These are phyloP conservation scores for Glomeris maerens DNA, from an alignment of 1,140 invertebrate genomes.

Conservation along the genomic window DNA sequence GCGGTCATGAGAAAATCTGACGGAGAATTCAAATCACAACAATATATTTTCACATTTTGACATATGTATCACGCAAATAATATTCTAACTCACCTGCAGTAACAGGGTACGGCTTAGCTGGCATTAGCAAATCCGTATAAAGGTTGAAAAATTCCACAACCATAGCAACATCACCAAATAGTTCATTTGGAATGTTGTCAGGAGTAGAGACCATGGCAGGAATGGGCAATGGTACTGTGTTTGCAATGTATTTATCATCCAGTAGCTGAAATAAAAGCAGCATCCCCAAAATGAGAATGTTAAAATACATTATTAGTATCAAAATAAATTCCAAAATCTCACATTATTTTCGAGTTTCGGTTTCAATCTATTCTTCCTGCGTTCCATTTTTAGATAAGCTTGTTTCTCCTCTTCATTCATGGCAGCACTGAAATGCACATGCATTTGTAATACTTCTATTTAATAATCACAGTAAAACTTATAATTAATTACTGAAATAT, in stretches of 20 bases:
- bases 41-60: too few relatives aligned
- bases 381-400: slow-evolving; percentile 23
- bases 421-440: slow-evolving; percentile 22
- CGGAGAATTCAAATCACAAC: too few relatives aligned
- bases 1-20: too few relatives aligned
- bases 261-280: slow-evolving; percentile 11
- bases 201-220: slow-evolving; percentile 27
- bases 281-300: not conserved
- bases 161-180: slow-evolving; percentile 31
- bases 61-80: too few relatives aligned
- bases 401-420: slow-evolving; percentile 26
- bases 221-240: slow-evolving; percentile 24
- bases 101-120: slow-evolving; percentile 26
- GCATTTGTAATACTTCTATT: too few relatives aligned
- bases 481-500: too few relatives aligned
- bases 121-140: slow-evolving; percentile 28
- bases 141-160: slow-evolving; percentile 30
- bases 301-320: slow-evolving; percentile 1
- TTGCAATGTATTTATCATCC: slow-evolving; percentile 26
- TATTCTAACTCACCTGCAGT: slow-evolving; percentile 26
- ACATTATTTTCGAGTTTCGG: too few relatives aligned
- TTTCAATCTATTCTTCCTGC: slow-evolving; percentile 18
- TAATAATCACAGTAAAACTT: too few relatives aligned
- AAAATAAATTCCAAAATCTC: too few relatives aligned
- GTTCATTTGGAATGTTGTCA: slow-evolving; percentile 28